Conservation (phyloP, 1,140 invertebrate species). For the Venustaconcha ellipsiformis region DNA sequence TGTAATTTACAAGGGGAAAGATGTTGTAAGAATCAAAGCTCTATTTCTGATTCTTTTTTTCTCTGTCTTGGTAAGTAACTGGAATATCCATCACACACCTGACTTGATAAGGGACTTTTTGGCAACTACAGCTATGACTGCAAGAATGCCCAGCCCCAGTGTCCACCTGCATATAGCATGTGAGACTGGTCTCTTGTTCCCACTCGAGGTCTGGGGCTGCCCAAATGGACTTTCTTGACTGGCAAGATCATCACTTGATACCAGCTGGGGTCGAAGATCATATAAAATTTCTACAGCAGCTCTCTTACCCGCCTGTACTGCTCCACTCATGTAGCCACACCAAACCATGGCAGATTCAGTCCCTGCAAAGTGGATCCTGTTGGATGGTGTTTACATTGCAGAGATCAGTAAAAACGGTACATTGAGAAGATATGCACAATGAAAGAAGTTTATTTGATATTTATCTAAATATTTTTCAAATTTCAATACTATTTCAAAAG, state of each 20-base stretch:
- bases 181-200: constrained; percentile 1
- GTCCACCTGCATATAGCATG: constrained; percentile 19
- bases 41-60: too few species aligned
- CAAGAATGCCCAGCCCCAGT: constrained; percentile 23
- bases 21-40: too few species aligned
- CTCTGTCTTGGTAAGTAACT: too few species aligned
- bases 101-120: constrained; percentile 2
- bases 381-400: neutral
- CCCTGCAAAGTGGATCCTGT: constrained; percentile 69
- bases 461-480: too few species aligned
- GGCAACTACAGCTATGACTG: constrained; percentile 5
- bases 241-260: constrained; percentile 35
- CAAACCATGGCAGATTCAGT: constrained; percentile 68
- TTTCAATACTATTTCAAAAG: too few species aligned
- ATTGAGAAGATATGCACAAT: too few species aligned
- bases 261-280: constrained; percentile 42
- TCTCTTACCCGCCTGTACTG: constrained; percentile 67
- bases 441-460: too few species aligned
- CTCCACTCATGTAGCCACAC: constrained; percentile 70
- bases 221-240: constrained; percentile 6
- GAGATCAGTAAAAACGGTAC: too few species aligned
- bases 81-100: too few species aligned
- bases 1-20: too few species aligned
- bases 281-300: constrained; percentile 64
- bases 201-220: neutral